Base-by-base conservation (phyloP, 2,888 invertebrate species). In the Nezara viridula region DNA sequence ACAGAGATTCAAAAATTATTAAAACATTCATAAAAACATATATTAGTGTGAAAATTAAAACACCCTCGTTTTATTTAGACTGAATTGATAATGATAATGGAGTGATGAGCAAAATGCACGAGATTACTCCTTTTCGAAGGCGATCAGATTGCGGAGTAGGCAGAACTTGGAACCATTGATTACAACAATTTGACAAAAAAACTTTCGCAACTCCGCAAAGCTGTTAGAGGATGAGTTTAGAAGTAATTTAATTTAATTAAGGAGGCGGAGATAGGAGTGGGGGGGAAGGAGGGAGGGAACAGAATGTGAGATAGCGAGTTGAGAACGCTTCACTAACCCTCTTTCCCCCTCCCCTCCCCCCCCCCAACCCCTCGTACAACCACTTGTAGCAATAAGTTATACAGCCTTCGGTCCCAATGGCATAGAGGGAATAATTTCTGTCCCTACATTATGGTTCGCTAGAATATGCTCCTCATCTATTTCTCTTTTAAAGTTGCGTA, bases 221-320 rank as follows among this genome's bases (percentile, higher is more conserved):
- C 66, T 73, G 66, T 73, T 73, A 73, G 66, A 3, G 19, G 66
- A 73, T 37, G 37, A 73, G 32, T 73, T 73, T 16, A 37, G 66
- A 37, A 73, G 66, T 73, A 73, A 73, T 73, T 73, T 73, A 73
- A 73, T 73, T 73, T 73, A 73, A 73, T 73, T 73, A 73, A 73
- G 66, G 66, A 21, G 6, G 4, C 19, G 27, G n/a, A 10, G 55
- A n/a, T n/a, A n/a, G n/a, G n/a, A n/a, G n/a, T 16, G 16, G 16
- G 14, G 50, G 16, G 50, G 50, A 16, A 50, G 50, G 50, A 16
- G 50, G 12, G 50, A 16, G 24, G 24, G 44, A 5, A 44, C 27
- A n/a, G n/a, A n/a, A n/a, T 27, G 27, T 32, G 66, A 73, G 66
- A 73, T 73, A 73, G 66, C 66, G 9, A 73, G 66, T 73, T 73